A percentile compares a stretch with the other conserved stretches of the same genome.
These are phyloP conservation scores for Anoplophora glabripennis DNA, from an alignment of 1,140 invertebrate genomes.

Conservation along the genomic window DNA sequence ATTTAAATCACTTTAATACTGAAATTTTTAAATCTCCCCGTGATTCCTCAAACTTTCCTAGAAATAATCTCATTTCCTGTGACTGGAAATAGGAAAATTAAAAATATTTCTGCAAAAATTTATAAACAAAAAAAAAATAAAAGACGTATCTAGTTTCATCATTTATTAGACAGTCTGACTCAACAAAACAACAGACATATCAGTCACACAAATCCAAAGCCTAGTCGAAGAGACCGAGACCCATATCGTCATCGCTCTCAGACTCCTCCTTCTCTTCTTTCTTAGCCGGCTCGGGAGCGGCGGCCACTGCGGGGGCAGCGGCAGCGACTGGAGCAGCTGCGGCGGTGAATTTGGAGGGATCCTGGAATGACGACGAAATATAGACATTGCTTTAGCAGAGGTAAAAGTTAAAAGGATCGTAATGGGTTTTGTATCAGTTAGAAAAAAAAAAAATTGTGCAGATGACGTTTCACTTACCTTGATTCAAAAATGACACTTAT, in stretches of 20 bases:
- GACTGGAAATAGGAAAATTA: too few relatives aligned
- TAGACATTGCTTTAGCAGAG: too few relatives aligned
- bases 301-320: conserved; percentile 60
- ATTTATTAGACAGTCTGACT: conserved; percentile 38
- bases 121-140: too few relatives aligned
- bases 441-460: too few relatives aligned
- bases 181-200: conserved; percentile 30
- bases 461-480: neutral
- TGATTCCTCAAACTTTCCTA: too few relatives aligned
- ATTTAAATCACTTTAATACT: too few relatives aligned
- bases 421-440: too few relatives aligned
- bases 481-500: neutral
- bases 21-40: too few relatives aligned
- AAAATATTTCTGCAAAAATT: too few relatives aligned
- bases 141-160: neutral
- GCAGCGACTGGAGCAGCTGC: conserved; percentile 62
- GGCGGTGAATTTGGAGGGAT: conserved; percentile 87
- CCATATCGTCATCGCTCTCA: conserved; percentile 92
- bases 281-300: conserved; percentile 59
- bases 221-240: conserved; percentile 95
- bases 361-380: conserved; percentile 55
- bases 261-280: conserved; percentile 79
- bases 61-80: too few relatives aligned
- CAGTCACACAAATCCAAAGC: neutral
- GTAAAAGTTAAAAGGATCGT: too few relatives aligned